These are phyloP conservation scores for Rhyzopertha dominica DNA, from an alignment of 1,140 invertebrate genomes.

Conservation along the genomic window DNA sequence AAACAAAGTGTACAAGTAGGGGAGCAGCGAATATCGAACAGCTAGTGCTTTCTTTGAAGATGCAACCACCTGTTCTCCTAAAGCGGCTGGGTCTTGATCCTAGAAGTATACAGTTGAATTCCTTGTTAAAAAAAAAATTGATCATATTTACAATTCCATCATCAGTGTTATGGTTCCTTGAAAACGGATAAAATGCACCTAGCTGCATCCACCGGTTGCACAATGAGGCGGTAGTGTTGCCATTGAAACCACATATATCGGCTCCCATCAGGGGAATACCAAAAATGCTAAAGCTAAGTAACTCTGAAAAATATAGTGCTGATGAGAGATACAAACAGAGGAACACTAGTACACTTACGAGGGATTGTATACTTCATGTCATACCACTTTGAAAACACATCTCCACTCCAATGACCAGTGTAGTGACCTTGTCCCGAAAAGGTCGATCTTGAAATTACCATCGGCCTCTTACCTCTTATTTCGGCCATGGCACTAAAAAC, in stretches of 20 bases:
- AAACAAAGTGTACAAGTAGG: conserved; percentile 79
- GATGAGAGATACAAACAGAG: no score
- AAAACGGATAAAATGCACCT: conserved; percentile 84
- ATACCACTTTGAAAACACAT: conserved; percentile 68
- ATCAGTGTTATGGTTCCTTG: conserved; percentile 79
- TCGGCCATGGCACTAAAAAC: conserved; percentile 59
- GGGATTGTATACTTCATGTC: conserved; percentile 59
- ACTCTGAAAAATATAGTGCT: conserved; percentile 48
- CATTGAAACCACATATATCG: conserved; percentile 86
- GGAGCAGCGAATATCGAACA: conserved; percentile 69
- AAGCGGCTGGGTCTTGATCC: conserved; percentile 73
- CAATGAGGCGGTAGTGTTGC: conserved; percentile 65
- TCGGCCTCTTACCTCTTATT: conserved; percentile 64
- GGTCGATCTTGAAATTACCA: conserved; percentile 79
- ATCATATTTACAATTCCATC: conserved; percentile 59
- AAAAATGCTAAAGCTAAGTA: conserved; percentile 77
- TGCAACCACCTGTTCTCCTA: conserved; percentile 61
- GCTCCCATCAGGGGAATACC: conserved; percentile 82
- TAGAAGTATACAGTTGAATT: conserved; percentile 43
- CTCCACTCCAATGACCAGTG: conserved; percentile 90
- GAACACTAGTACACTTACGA: conserved; percentile 48
- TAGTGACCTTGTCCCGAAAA: conserved; percentile 75
- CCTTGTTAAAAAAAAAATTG: no score
- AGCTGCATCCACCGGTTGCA: conserved; percentile 79
- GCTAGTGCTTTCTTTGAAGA: conserved; percentile 60